phyloP scores from a whole-genome alignment of 2,113 vertebrate genomes.

The Psittacus erithacus region DNA sequence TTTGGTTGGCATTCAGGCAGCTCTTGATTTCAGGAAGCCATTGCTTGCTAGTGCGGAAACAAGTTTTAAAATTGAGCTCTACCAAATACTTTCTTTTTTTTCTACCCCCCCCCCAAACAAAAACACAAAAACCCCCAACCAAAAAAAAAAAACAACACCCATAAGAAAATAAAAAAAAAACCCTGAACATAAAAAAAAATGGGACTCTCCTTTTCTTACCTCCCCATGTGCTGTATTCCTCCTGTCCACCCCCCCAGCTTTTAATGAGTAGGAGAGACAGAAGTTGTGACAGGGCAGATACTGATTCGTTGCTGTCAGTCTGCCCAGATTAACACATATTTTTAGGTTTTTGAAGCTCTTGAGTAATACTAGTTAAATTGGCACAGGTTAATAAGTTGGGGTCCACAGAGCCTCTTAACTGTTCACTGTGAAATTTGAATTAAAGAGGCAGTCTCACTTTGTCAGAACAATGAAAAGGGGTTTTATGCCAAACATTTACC shows the following conservation, averaged over 20 bases:
- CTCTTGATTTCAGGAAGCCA: conserved; percentile 2
- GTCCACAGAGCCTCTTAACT: conserved; percentile 52
- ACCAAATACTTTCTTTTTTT: not conserved
- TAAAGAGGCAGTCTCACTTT: conserved; percentile 50
- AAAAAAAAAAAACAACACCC: no score
- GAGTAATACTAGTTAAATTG: conserved; percentile 58
- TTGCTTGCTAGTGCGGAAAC: not conserved
- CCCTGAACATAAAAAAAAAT: not conserved
- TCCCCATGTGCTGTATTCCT: not conserved
- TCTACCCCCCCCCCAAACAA: not conserved
- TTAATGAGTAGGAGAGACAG: not conserved
- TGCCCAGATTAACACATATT: conserved; percentile 55
- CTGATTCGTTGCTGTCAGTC: conserved; percentile 38
- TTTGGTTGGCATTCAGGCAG: not conserved
- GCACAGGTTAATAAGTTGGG: conserved; percentile 58
- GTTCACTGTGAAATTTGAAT: conserved; percentile 44
- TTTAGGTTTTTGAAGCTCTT: conserved; percentile 63
- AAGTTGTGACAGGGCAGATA: conserved; percentile 34
- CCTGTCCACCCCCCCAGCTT: not conserved
- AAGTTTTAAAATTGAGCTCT: conserved; percentile 20
- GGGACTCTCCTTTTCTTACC: not conserved
- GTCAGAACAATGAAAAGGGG: not conserved
- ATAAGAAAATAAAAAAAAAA: no score
- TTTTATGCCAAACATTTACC: not conserved
- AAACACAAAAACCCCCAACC: not conserved